phyloP scores from a whole-genome alignment of 2,888 invertebrate species.

The Andrena flavipes region DNA sequence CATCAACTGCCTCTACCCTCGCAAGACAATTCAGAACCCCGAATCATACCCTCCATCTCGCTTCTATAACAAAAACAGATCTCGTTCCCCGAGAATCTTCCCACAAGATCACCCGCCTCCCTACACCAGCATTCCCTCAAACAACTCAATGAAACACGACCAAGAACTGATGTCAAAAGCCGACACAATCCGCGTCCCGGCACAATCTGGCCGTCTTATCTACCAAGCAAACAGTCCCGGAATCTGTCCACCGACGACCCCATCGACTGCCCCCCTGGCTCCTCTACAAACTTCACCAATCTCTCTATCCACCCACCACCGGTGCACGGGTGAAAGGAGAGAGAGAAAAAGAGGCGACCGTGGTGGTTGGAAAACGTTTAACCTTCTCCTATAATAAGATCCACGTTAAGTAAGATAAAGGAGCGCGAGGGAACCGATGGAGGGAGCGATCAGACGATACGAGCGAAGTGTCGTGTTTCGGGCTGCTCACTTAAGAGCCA shows the following conservation, averaged over 20 bases:
- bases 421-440: constrained; percentile 57
- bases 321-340: not conserved
- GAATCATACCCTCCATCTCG: not conserved
- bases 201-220: constrained; percentile 20
- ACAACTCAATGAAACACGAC: not conserved
- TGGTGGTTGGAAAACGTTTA: constrained; percentile 54
- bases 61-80: not conserved
- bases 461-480: constrained; percentile 83
- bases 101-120: not conserved
- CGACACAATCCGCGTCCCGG: not conserved
- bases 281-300: constrained; percentile 1
- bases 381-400: constrained; percentile 62
- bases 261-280: no score
- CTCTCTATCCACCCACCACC: not conserved
- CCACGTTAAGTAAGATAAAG: constrained; percentile 64
- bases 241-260: not conserved
- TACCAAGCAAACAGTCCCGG: not conserved
- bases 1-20: not conserved
- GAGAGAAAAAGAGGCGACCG: not conserved
- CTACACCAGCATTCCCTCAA: not conserved
- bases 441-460: constrained; percentile 74
- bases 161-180: not conserved
- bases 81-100: not conserved
- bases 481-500: constrained; percentile 82
- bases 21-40: not conserved